A percentile compares a stretch with the other conserved stretches of the same genome.
Conservation (phyloP, 2,113 vertebrate genomes). For the Hyaena hyaena region DNA sequence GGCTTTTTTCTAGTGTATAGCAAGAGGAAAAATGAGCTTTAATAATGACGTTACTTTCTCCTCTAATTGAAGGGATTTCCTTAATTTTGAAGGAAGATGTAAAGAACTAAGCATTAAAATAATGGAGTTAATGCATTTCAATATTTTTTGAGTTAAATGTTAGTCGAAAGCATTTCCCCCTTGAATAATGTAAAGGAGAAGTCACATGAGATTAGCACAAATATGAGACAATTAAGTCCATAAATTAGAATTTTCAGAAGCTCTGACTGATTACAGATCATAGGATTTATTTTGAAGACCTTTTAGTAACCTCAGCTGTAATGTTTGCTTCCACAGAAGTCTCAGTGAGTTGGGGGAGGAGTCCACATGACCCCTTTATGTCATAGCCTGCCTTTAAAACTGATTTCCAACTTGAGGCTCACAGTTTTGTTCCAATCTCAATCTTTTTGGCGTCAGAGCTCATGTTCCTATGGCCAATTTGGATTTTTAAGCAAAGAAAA, state of each 20-base stretch:
- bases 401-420: constrained; percentile 69
- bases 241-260: constrained; percentile 63
- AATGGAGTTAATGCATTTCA: neutral
- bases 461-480: constrained; percentile 67
- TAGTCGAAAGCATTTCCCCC: neutral
- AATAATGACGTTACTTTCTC: neutral
- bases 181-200: constrained; percentile 31
- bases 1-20: neutral
- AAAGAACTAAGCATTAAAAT: neutral
- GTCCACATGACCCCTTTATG: constrained; percentile 47
- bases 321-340: constrained; percentile 18
- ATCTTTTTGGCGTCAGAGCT: constrained; percentile 67
- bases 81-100: constrained; percentile 34
- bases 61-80: constrained; percentile 13
- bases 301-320: constrained; percentile 58
- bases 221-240: constrained; percentile 37
- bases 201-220: constrained; percentile 30
- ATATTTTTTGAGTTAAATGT: constrained; percentile 53
- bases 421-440: constrained; percentile 60
- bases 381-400: constrained; percentile 63
- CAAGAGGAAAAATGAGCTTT: neutral
- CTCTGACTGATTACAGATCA: constrained; percentile 42
- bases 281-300: constrained; percentile 65
- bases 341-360: neutral
- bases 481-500: constrained; percentile 72